Percentiles rank a stretch among this genome's conserved stretches.
phyloP scores from a whole-genome alignment of 2,113 vertebrate genomes.

The Coptodon bakossiorum region DNA sequence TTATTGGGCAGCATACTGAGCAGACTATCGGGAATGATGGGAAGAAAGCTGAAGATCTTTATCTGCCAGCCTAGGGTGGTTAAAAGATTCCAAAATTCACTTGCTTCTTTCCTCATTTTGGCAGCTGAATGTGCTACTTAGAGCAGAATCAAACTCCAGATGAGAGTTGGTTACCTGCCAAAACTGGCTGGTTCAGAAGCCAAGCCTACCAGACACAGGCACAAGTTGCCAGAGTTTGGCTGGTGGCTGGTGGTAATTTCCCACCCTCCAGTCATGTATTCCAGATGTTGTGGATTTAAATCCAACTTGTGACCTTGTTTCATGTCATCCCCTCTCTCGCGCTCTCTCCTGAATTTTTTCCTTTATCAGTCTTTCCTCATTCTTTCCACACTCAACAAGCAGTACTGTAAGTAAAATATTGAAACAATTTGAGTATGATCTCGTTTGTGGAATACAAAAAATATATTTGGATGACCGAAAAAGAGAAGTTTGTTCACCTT shows the following conservation, averaged over 20 bases:
- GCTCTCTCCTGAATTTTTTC: neutral
- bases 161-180: neutral
- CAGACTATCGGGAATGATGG: neutral
- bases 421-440: neutral
- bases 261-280: slow-evolving; percentile 22
- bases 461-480: neutral
- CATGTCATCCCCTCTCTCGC: neutral
- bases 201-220: neutral
- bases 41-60: neutral
- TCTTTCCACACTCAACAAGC: neutral
- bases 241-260: slow-evolving; percentile 29
- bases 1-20: neutral
- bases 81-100: neutral
- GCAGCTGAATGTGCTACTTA: neutral
- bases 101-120: neutral
- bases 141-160: neutral
- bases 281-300: slow-evolving; percentile 37
- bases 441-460: neutral
- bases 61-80: neutral
- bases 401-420: neutral
- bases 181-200: neutral
- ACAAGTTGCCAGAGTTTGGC: slow-evolving; percentile 1
- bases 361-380: neutral
- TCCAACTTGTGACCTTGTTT: slow-evolving; percentile 40
- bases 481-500: neutral